phyloP scores from a whole-genome alignment of 2,113 vertebrate genomes.

The Scortum barcoo region DNA sequence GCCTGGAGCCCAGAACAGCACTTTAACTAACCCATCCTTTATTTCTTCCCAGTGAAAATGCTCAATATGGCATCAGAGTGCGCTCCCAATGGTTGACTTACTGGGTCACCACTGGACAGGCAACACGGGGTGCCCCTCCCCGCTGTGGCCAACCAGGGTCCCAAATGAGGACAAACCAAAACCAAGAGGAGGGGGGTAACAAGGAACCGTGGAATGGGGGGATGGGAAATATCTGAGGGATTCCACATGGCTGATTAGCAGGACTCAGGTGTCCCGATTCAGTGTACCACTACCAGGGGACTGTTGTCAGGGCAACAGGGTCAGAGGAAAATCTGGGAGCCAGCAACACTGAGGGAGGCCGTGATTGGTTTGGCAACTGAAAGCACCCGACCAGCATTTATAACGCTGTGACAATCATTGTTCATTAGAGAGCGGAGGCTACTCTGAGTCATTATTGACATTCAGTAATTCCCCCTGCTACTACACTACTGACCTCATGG shows the following conservation, averaged over 20 bases:
- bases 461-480: slow-evolving; percentile 35
- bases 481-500: slow-evolving; percentile 47
- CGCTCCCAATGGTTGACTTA: slow-evolving; percentile 59
- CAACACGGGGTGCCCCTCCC: slow-evolving; percentile 49
- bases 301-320: slow-evolving; percentile 78
- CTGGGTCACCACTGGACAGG: slow-evolving; percentile 68
- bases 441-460: slow-evolving; percentile 62
- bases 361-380: slow-evolving; percentile 62
- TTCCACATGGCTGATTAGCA: slow-evolving; percentile 73
- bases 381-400: slow-evolving; percentile 54
- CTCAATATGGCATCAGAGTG: slow-evolving; percentile 45
- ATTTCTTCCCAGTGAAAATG: slow-evolving; percentile 60
- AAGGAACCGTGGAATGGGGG: slow-evolving; percentile 38
- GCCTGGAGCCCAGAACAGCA: slow-evolving; percentile 26
- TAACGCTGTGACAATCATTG: slow-evolving; percentile 45
- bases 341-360: slow-evolving; percentile 18
- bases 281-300: slow-evolving; percentile 59
- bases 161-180: slow-evolving; percentile 71
- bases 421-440: slow-evolving; percentile 61
- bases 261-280: slow-evolving; percentile 79
- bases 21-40: slow-evolving; percentile 28
- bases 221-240: slow-evolving; percentile 48
- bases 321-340: slow-evolving; percentile 71
- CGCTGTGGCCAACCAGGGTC: slow-evolving; percentile 30
- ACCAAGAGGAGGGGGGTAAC: not conserved